Evolutionary conservation across 2,113 vertebrate genomes (phyloP), one percentile per base, ranked within the genome.

Genomic region (Lates calcarifer): DNA sequence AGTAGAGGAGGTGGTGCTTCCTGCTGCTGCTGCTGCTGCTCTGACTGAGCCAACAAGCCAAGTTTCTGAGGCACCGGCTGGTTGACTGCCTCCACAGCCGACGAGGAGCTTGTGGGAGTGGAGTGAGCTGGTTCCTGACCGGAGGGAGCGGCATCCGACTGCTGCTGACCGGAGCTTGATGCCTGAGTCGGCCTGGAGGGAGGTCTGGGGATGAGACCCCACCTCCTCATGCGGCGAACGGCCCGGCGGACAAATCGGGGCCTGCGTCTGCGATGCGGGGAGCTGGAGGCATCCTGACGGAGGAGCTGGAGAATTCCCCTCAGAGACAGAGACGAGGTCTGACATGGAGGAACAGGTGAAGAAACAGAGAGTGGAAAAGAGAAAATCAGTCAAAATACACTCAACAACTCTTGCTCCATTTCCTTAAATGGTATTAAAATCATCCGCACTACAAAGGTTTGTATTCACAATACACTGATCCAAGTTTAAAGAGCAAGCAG

Each of bases 281-380:
- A 90, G 83, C 81, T 91, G 67, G 90, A 91, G 0, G 95, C 94
- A 37, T 97, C 96, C 65, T 97, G 96, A 14, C 96, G 95, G 39
- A 97, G 92, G 24, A 97, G 95, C 86, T 97, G 97, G 1, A 97
- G 94, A 29, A 97, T 95, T 33, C 96, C 96, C 62, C 97, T 95
- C 72, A 98, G 93, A 72, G 96, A 96, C 12, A 98, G 94, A 37
- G 97, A 91, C 0, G 96, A 96, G 24, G 95, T 93, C 97, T 98
- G 62, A 63, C 3, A 7, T 14, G 28, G 17, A 72, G 24, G 11
- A 20, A 37, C 17, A 61, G 2, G 31, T 9, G 63, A 39, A 47
- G 22, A 43, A 43, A 35, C 2, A 9, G 22, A 53, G 31, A 67
- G 17, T 9, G 17, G 6, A 78, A 4, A 41, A 51, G 5, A 39